Evolutionary conservation across 2,113 vertebrate species (phyloP).

Genomic region (Odontesthes bonariensis): DNA sequence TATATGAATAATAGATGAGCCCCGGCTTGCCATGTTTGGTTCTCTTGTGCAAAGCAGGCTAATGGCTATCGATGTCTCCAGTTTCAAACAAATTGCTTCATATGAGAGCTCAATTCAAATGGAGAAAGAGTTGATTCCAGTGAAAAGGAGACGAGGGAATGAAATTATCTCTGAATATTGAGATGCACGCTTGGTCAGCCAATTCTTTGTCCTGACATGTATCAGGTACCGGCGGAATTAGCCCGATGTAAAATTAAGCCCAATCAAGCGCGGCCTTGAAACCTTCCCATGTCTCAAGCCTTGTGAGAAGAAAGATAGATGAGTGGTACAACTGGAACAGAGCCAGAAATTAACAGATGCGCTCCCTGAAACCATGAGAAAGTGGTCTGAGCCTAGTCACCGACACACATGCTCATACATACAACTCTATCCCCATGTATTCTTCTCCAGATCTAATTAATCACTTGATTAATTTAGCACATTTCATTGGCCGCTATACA

Average conservation of each 20-base stretch:
- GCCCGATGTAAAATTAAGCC: constrained; percentile 67
- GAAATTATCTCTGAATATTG: constrained; percentile 70
- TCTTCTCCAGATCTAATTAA: constrained; percentile 62
- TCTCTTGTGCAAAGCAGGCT: constrained; percentile 61
- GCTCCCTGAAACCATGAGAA: constrained; percentile 53
- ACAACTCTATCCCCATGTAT: constrained; percentile 11
- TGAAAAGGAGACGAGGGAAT: constrained; percentile 63
- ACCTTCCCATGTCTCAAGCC: constrained; percentile 41
- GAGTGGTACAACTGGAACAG: constrained; percentile 39
- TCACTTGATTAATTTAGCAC: constrained; percentile 64
- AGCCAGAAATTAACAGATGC: constrained; percentile 67
- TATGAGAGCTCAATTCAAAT: constrained; percentile 69
- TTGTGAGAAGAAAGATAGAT: constrained; percentile 48
- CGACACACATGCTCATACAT: constrained; percentile 30
- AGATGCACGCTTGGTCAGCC: constrained; percentile 69
- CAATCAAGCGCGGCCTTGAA: constrained; percentile 48
- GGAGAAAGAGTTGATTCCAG: constrained; percentile 55
- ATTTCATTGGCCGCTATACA: constrained; percentile 56
- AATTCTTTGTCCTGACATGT: constrained; percentile 61
- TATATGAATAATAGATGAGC: constrained; percentile 76
- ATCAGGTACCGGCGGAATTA: constrained; percentile 70
- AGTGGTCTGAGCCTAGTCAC: constrained; percentile 46
- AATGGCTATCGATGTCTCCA: constrained; percentile 77
- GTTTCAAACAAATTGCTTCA: constrained; percentile 76
- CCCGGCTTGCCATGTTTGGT: constrained; percentile 62